phyloP scores from a whole-genome alignment of 2,888 invertebrate species.

The Ephialtes manifestator region DNA sequence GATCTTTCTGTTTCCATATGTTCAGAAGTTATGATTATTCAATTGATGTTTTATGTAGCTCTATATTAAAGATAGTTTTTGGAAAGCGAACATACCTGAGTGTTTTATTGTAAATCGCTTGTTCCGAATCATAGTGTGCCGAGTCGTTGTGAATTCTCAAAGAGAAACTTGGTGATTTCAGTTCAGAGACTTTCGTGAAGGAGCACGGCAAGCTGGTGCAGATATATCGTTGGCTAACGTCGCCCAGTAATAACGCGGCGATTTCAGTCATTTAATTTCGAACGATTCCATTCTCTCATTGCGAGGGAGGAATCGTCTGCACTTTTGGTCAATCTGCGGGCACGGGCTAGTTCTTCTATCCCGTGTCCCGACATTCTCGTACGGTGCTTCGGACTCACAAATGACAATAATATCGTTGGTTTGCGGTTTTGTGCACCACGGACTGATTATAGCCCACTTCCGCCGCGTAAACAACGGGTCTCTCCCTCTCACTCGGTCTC shows the following conservation, averaged over 20 bases:
- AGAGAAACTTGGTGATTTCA: not conserved
- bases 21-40: not conserved
- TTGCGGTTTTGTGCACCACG: constrained; percentile 83
- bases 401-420: constrained; percentile 84
- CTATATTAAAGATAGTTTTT: not conserved
- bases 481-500: constrained; percentile 26
- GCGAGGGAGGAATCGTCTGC: constrained; percentile 76
- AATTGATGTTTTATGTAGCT: not conserved
- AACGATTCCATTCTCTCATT: constrained; percentile 71
- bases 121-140: not conserved
- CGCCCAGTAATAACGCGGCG: constrained; percentile 76
- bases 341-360: constrained; percentile 34
- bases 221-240: constrained; percentile 38
- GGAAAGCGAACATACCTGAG: not conserved
- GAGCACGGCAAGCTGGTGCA: not conserved
- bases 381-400: constrained; percentile 73
- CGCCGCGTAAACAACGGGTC: constrained; percentile 83
- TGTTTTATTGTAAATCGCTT: constrained; percentile 22
- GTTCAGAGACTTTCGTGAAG: not conserved
- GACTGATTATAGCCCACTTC: constrained; percentile 84
- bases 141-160: not conserved
- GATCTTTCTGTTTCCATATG: not conserved
- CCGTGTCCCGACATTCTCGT: constrained; percentile 62
- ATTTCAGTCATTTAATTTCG: constrained; percentile 81
- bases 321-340: constrained; percentile 42